Base-by-base conservation (phyloP, 2,113 vertebrate species). In the Phylloscopus trochiloides region DNA sequence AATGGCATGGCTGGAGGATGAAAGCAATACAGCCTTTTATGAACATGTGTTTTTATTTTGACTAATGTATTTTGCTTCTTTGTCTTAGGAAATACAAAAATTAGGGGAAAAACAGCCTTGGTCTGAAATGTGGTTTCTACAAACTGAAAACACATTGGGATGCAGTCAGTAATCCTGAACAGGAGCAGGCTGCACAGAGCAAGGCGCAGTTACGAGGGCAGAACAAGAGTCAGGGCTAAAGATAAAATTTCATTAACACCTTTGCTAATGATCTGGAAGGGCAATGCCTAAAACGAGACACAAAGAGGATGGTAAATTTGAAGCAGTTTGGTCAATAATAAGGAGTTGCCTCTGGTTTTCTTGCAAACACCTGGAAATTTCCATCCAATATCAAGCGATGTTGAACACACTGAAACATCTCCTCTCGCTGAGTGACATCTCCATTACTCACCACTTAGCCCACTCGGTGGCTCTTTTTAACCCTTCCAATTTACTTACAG, bases 41-140 rank as follows among this genome's bases (percentile, higher is more conserved):
- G 73, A 90, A 67, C 91, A 95, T 90, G 57, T 96, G 96, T 58
- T 96, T 96, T 82, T 66, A 43, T 94, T 97, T 93, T 95, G 75
- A 63, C 68, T 95, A 88, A 94, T 86, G n/a, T 67, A 63, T 94
- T 95, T 91, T 86, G 67, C 50, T 95, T 50, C 90, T 96, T 94
- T 95, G 92, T 97, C 85, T 94, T 86, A 88, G 92, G 93, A 96
- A 96, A 96, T 88, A 55, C 67, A 91, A 94, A 92, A 92, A 91
- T 92, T 71, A 82, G 51, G 50, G 6, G 7, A 25, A 29, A 62
- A 91, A 92, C 79, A 14, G 85, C 43, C 1, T 25, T 59, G 95
- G 70, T 75, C 67, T 88, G 67, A 90, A 59, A 43, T 79, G 92
- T 29, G 92, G 86, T 90, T 94, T 88, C 8, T 63, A 31, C 40